Percentiles rank a stretch among this genome's conserved stretches.
Conservation (phyloP, 2,888 invertebrate genomes). For the Minunthozetes semirufus region DNA sequence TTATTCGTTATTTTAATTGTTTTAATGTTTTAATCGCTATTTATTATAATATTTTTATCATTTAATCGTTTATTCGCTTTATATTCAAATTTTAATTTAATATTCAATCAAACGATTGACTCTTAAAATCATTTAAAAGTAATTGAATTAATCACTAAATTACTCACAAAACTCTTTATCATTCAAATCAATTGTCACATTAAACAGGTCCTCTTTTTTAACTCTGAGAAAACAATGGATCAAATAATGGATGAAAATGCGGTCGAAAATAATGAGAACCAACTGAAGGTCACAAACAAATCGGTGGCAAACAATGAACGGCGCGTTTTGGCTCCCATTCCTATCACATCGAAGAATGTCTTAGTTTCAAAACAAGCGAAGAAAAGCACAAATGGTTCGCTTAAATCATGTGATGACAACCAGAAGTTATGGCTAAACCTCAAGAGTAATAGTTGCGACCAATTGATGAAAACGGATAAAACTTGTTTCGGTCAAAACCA, state of each 20-base stretch:
- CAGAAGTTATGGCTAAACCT: neutral
- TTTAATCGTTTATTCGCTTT: too few species aligned
- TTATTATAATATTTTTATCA: too few species aligned
- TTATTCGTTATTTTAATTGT: too few species aligned
- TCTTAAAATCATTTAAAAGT: too few species aligned
- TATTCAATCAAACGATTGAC: too few species aligned
- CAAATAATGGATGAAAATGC: conserved; percentile 1
- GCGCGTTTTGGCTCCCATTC: neutral
- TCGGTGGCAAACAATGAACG: neutral
- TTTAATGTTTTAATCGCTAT: too few species aligned
- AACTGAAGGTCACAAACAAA: neutral
- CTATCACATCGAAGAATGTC: neutral
- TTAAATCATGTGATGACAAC: neutral
- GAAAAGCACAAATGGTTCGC: neutral
- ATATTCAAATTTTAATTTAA: too few species aligned
- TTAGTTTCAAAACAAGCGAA: neutral
- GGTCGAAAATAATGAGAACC: neutral
- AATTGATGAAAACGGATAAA: neutral
- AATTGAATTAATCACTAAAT: neutral
- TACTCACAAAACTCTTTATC: neutral
- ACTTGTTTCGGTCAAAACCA: neutral
- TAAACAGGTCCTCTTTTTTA: neutral
- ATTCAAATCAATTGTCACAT: neutral
- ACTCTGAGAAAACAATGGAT: too few species aligned
- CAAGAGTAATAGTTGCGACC: neutral